Conservation (phyloP, 2,113 vertebrate species). For the Prochilodus magdalenae region DNA sequence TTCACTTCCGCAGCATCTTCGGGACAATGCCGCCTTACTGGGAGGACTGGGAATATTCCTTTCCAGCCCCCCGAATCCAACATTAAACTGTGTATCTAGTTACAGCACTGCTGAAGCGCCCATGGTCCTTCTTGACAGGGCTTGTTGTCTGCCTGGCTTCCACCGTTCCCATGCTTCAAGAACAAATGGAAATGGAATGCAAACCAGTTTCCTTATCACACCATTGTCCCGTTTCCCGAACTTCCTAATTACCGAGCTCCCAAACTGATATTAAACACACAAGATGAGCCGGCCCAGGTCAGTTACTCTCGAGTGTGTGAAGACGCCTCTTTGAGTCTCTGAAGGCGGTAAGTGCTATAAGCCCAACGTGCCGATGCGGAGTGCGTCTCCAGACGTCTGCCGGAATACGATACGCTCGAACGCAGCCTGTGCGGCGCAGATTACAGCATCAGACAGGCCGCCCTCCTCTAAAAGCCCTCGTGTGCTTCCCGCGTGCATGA, state of each 20-base stretch:
- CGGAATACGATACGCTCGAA: conserved; percentile 24
- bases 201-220: neutral
- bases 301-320: conserved; percentile 9
- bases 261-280: too few relatives aligned
- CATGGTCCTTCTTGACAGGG: too few relatives aligned
- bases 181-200: too few relatives aligned
- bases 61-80: too few relatives aligned
- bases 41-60: too few relatives aligned
- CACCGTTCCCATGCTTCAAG: too few relatives aligned
- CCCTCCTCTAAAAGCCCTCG: conserved; percentile 5
- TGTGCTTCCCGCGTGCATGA: neutral
- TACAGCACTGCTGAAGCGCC: too few relatives aligned
- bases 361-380: neutral
- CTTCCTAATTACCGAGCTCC: neutral
- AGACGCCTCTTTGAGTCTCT: conserved; percentile 55
- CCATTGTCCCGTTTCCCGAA: neutral
- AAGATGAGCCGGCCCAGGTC: neutral
- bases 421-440: conserved; percentile 39
- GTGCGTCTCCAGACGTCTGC: conserved; percentile 15
- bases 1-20: too few relatives aligned
- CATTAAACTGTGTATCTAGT: too few relatives aligned
- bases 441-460: conserved; percentile 48
- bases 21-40: too few relatives aligned
- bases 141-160: too few relatives aligned
- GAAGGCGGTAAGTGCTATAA: conserved; percentile 33